Evolutionary conservation across 1,140 invertebrate genomes (phyloP), one percentile per base, ranked within the genome.

Genomic region (Maconellicoccus hirsutus): DNA sequence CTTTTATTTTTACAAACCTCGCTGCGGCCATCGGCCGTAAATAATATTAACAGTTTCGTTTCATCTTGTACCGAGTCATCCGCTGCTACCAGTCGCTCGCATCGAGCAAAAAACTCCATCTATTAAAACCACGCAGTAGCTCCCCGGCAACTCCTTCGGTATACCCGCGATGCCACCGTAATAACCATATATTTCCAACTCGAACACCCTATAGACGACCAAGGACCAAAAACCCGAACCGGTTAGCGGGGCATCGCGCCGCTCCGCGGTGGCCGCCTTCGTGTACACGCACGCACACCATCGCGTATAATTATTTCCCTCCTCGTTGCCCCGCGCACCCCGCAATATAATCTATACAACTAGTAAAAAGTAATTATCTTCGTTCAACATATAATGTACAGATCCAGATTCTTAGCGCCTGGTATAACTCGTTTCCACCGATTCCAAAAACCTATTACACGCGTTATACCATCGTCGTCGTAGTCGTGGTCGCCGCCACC

Each of bases 341-440:
- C 25, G 16, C 16, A 66, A 66, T 66, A 12, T 66, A 23, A 66
- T 66, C 4, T 59, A 59, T 59, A 59, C 61, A 22, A 19, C 61
- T 12, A 66, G 61, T 66, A 66, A 66, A 66, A 66, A 66, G 61
- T 66, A 66, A 66, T 66, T 66, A 66, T 66, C 61, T 66, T 16
- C 22, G 61, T 66, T 4, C 10, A 66, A 66, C 61, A 66, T 66
- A 66, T 66, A 23, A 66, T 66, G 25, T 66, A 66, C 61, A 26
- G 61, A 25, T 66, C 61, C 61, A 66, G 61, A 66, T 66, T 66
- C 61, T 66, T 66, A 66, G 61, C 61, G 61, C 61, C 61, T 66
- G 61, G 61, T 23, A 66, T 66, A 66, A 66, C 61, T 19, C 21
- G 61, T 66, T 66, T 66, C 61, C 6, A 52, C 42, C 6, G 42